A percentile compares a stretch with the other conserved stretches of the same genome.
These are phyloP conservation scores for Synergus laeviventris DNA, from an alignment of 2,888 invertebrate genomes.

Conservation along the genomic window DNA sequence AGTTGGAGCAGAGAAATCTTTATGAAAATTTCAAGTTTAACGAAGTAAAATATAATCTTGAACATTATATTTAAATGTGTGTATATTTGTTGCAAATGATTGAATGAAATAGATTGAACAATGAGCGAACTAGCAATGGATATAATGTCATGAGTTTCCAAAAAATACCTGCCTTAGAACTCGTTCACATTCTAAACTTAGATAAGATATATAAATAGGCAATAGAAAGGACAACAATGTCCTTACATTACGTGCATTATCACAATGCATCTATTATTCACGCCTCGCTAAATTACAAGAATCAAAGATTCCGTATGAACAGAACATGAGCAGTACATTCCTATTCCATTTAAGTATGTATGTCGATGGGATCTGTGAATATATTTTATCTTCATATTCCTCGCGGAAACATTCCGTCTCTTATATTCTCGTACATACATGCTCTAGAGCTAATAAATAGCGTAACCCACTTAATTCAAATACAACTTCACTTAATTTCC, in stretches of 20 bases:
- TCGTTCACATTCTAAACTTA: background rate
- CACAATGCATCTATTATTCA: slow-evolving; percentile 37
- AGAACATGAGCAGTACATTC: slow-evolving; percentile 32
- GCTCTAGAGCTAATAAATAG: background rate
- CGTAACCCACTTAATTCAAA: background rate
- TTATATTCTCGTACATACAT: slow-evolving; percentile 10
- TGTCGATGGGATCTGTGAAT: slow-evolving; percentile 26
- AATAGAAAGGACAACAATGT: background rate
- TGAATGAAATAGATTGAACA: background rate
- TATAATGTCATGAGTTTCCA: background rate
- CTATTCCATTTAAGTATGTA: slow-evolving; percentile 2
- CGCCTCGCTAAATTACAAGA: slow-evolving; percentile 35
- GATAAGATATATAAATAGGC: background rate
- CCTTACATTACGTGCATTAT: slow-evolving; percentile 25
- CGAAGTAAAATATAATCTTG: background rate
- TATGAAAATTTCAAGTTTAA: background rate
- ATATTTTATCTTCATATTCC: slow-evolving; percentile 32
- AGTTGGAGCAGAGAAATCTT: background rate
- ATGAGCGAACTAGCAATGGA: background rate
- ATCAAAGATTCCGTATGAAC: slow-evolving; percentile 20
- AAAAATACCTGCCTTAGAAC: background rate
- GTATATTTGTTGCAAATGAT: background rate
- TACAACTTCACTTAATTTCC: background rate
- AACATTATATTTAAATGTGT: background rate
- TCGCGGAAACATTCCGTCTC: slow-evolving; percentile 1